Evolutionary conservation across 2,888 invertebrate species (phyloP).

Genomic region (Latrodectus hesperus): DNA sequence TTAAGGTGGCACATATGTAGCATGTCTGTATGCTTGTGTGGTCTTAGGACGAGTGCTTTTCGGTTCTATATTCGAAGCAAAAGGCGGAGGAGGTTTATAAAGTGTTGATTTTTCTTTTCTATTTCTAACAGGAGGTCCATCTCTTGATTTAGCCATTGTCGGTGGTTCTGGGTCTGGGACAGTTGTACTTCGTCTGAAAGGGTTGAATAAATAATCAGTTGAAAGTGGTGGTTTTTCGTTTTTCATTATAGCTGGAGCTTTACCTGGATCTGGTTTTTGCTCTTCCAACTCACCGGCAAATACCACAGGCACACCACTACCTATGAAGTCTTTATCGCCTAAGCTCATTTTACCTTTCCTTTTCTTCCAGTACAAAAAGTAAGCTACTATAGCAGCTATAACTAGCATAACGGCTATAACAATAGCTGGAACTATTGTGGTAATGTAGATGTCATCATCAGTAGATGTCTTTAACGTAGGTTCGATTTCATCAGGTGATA

Average conservation of each 20-base stretch:
- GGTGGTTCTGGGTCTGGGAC: conserved; percentile 75
- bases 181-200: conserved; percentile 77
- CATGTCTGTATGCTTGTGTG: conserved; percentile 93
- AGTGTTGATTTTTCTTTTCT: conserved; percentile 77
- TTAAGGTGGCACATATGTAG: conserved; percentile 94
- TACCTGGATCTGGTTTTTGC: conserved; percentile 83
- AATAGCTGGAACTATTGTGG: conserved; percentile 90
- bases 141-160: conserved; percentile 66
- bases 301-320: conserved; percentile 89
- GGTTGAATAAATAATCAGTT: conserved; percentile 81
- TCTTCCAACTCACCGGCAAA: conserved; percentile 95
- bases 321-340: conserved; percentile 79
- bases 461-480: conserved; percentile 59
- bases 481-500: conserved; percentile 71
- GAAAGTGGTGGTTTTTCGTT: conserved; percentile 95
- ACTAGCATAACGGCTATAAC: conserved; percentile 88
- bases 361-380: conserved; percentile 88
- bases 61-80: conserved; percentile 83
- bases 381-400: conserved; percentile 89
- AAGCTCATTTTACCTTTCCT: conserved; percentile 87
- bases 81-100: conserved; percentile 91
- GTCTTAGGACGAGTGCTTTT: conserved; percentile 84
- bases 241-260: conserved; percentile 93
- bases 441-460: conserved; percentile 78
- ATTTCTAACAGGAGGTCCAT: conserved; percentile 72